Conservation (phyloP, 2,113 vertebrate genomes). For the Carollia perspicillata region DNA sequence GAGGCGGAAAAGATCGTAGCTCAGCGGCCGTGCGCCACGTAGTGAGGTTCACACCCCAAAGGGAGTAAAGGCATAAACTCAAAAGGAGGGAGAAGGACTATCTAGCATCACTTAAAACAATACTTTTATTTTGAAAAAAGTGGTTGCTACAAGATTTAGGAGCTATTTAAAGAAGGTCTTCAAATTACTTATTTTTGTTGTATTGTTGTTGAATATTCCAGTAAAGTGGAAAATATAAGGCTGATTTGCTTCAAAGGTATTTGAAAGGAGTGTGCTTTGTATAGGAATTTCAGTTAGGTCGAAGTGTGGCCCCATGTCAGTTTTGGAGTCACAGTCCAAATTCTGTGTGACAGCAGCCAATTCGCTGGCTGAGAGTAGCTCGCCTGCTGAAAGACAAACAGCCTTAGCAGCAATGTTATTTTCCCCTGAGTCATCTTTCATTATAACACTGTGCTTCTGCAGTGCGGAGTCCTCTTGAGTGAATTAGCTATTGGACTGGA, state of each 20-base stretch:
- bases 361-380: not conserved
- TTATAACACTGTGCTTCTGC: not conserved
- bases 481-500: not conserved
- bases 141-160: not conserved
- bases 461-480: not conserved
- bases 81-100: not conserved
- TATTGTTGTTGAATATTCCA: not conserved
- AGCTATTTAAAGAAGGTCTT: not conserved
- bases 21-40: not conserved
- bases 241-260: not conserved
- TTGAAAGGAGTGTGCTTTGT: not conserved
- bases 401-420: rapidly evolving
- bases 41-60: not conserved
- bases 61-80: not conserved
- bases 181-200: slow-evolving; percentile 2
- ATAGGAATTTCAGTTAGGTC: not conserved
- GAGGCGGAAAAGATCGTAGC: not conserved
- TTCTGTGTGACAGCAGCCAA: not conserved
- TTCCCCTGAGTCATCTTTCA: not conserved
- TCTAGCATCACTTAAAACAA: not conserved
- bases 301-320: rapidly evolving
- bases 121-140: not conserved
- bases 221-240: not conserved
- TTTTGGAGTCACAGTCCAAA: not conserved
- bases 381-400: not conserved